A percentile compares a stretch with the other conserved stretches of the same genome.
phyloP scores from a whole-genome alignment of 2,113 vertebrate species.

The Lathamus discolor region DNA sequence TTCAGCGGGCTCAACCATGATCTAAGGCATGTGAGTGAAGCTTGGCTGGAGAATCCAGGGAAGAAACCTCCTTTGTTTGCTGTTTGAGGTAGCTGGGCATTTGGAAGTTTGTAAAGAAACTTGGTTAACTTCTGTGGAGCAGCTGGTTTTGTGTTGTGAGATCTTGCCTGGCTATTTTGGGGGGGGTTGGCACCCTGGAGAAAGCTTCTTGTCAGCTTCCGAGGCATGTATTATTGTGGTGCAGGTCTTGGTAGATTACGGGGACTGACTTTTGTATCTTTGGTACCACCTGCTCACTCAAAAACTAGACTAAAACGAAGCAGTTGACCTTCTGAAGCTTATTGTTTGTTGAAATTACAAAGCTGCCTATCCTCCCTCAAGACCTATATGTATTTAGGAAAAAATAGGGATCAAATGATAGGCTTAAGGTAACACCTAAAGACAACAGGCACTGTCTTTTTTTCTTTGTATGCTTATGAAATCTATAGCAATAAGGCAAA shows the following conservation, averaged over 20 bases:
- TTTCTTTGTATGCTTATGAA: background rate
- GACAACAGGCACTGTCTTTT: no score
- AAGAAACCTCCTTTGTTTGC: background rate
- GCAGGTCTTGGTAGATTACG: background rate
- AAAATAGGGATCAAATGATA: background rate
- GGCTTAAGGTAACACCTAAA: background rate
- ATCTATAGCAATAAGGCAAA: background rate
- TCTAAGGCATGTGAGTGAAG: background rate
- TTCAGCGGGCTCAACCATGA: background rate
- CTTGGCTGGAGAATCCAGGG: background rate
- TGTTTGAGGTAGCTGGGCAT: background rate
- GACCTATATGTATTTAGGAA: background rate
- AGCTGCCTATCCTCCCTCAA: background rate
- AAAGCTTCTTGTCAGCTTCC: background rate
- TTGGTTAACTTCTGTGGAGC: background rate
- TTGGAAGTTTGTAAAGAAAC: background rate
- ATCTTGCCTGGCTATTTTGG: background rate
- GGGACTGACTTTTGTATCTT: background rate
- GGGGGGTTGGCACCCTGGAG: background rate
- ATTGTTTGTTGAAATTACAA: background rate
- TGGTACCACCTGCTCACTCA: background rate
- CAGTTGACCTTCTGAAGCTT: background rate
- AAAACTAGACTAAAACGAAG: background rate
- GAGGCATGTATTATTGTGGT: background rate
- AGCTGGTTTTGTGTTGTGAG: fast-evolving